Evolutionary conservation across 2,113 vertebrate species (phyloP).

Genomic region (Megalops atlanticus): DNA sequence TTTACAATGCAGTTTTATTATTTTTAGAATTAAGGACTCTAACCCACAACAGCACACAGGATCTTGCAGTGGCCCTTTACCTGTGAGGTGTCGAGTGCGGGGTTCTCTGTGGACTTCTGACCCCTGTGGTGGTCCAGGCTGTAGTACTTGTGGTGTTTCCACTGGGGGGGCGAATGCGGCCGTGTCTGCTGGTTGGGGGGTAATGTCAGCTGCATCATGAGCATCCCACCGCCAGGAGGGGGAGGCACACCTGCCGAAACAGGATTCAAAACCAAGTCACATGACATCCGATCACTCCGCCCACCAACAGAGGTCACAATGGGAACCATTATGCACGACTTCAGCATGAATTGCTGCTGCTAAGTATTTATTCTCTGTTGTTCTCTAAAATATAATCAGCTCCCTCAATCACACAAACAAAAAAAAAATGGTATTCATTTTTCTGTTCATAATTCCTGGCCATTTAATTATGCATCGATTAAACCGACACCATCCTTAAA

Average conservation of each 20-base stretch:
- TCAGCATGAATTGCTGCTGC: background rate
- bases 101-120: slow-evolving; percentile 78
- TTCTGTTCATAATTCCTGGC: background rate
- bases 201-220: slow-evolving; percentile 92
- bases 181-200: slow-evolving; percentile 81
- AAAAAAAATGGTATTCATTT: background rate
- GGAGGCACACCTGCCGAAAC: slow-evolving; percentile 64
- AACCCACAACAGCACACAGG: background rate
- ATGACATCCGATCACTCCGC: background rate
- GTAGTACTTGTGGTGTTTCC: slow-evolving; percentile 88
- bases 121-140: slow-evolving; percentile 82
- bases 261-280: slow-evolving; percentile 14
- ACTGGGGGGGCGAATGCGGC: slow-evolving; percentile 84
- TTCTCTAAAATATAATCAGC: background rate
- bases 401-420: background rate
- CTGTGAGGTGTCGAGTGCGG: slow-evolving; percentile 79
- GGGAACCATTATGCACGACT: background rate
- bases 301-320: no score
- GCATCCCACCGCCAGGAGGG: slow-evolving; percentile 77
- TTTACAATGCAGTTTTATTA: background rate
- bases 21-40: background rate
- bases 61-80: slow-evolving; percentile 57
- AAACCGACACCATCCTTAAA: slow-evolving; percentile 17
- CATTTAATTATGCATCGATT: slow-evolving; percentile 23
- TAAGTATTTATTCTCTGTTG: background rate